phyloP scores from a whole-genome alignment of 1,140 invertebrate species.

The Branchinecta lynchi region DNA sequence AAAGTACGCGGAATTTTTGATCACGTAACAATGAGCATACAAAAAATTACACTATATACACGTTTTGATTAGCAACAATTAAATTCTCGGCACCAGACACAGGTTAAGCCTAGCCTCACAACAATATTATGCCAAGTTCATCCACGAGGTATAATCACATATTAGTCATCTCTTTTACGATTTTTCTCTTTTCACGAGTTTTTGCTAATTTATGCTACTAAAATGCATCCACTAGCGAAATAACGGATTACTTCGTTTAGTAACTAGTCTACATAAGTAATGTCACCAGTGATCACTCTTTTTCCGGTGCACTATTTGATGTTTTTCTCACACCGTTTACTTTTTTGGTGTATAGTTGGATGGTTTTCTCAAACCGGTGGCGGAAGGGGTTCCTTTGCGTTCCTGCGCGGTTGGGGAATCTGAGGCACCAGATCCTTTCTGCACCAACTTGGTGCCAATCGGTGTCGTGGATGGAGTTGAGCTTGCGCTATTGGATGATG shows the following conservation, averaged over 20 bases:
- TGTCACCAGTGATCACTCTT: background rate
- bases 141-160: no score
- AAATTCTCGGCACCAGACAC: background rate
- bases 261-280: background rate
- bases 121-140: no score
- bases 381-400: background rate
- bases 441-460: no score
- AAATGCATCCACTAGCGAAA: background rate
- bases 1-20: background rate
- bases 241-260: background rate
- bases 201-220: background rate
- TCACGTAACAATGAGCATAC: background rate
- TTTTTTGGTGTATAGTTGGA: conserved; percentile 1
- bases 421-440: background rate
- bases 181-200: no score
- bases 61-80: background rate
- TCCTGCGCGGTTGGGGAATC: background rate
- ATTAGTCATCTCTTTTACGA: no score
- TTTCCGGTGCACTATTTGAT: background rate
- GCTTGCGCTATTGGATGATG: background rate
- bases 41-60: background rate
- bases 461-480: background rate
- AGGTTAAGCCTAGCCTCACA: background rate
- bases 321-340: background rate
- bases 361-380: background rate